These are phyloP conservation scores for Fregata magnificens DNA, from an alignment of 2,113 vertebrate species.

Conservation along the genomic window DNA sequence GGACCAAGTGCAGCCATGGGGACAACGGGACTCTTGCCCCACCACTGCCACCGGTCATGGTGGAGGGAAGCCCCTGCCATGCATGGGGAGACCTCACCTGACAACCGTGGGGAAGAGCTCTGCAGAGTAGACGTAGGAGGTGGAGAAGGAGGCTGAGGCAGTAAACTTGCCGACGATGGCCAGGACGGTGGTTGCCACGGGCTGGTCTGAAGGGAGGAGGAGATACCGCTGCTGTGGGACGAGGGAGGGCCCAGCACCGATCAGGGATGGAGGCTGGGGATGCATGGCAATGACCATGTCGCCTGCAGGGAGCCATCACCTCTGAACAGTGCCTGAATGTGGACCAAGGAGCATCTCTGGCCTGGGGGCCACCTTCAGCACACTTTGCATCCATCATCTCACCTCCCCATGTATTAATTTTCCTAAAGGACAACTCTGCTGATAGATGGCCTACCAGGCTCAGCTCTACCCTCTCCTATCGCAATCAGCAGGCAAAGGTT, in stretches of 20 bases:
- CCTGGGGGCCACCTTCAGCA: neutral
- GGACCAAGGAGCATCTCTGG: neutral
- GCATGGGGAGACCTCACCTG: conserved; percentile 66
- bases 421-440: neutral
- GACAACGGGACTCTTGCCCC: fast-evolving
- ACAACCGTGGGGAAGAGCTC: conserved; percentile 85
- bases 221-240: neutral
- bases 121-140: conserved; percentile 79
- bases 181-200: conserved; percentile 62
- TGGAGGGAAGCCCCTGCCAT: fast-evolving
- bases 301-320: neutral
- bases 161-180: conserved; percentile 79
- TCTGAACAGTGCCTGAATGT: fast-evolving
- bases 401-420: neutral
- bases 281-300: fast-evolving
- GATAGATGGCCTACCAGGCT: neutral
- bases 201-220: conserved; percentile 56
- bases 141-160: conserved; percentile 62
- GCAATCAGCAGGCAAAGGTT: fast-evolving
- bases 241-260: neutral
- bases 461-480: neutral
- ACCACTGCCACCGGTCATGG: neutral
- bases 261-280: fast-evolving
- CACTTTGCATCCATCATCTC: neutral
- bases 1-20: neutral